Percentiles rank a stretch among this genome's conserved stretches.
These are phyloP conservation scores for Cyanoramphus novaezelandiae DNA, from an alignment of 2,113 vertebrate species.

Conservation along the genomic window DNA sequence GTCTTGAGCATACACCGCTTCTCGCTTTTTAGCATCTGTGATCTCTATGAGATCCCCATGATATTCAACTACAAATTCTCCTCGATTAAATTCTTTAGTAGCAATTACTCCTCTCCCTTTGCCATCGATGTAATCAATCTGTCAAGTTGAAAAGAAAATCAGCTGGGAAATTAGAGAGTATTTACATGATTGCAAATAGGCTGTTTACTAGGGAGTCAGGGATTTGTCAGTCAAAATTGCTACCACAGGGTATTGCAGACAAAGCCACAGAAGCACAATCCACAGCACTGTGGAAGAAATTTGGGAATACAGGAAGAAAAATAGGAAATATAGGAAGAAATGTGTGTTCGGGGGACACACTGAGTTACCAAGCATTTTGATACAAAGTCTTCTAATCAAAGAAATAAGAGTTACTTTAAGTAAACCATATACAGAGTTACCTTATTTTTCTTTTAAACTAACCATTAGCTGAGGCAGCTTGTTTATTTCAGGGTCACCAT, in stretches of 20 bases:
- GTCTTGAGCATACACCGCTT: conserved; percentile 86
- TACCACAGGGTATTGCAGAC: background rate
- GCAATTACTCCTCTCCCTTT: conserved; percentile 93
- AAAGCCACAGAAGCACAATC: background rate
- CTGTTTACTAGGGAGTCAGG: background rate
- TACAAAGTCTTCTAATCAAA: background rate
- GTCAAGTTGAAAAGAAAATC: conserved; percentile 3
- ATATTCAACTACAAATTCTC: conserved; percentile 96
- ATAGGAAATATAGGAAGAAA: background rate
- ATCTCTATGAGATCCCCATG: conserved; percentile 94
- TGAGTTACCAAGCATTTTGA: background rate
- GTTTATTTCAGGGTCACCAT: background rate
- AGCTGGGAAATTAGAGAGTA: background rate
- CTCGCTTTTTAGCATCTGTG: conserved; percentile 85
- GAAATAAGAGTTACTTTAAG: background rate
- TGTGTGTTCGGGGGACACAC: background rate
- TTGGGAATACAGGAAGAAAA: background rate
- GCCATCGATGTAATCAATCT: conserved; percentile 89
- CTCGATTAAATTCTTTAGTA: conserved; percentile 87
- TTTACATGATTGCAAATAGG: background rate
- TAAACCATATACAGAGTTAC: background rate
- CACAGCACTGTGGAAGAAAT: background rate
- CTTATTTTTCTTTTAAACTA: background rate
- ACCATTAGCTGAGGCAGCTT: background rate
- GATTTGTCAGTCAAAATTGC: background rate